A percentile compares a stretch with the other conserved stretches of the same genome.
Conservation (phyloP, 2,113 vertebrate species). For the Numenius arquata region DNA sequence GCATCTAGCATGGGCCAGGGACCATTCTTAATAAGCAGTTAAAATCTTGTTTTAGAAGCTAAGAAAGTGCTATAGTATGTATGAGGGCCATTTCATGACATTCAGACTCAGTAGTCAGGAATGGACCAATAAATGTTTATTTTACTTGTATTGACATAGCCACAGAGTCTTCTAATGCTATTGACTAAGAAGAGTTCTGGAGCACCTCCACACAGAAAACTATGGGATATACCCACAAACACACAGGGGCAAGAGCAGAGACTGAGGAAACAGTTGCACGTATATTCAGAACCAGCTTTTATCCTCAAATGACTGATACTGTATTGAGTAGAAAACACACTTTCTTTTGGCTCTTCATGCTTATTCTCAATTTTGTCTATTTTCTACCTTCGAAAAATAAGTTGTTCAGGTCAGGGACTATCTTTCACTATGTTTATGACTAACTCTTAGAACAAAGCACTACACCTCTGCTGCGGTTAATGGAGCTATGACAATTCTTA, state of each 20-base stretch:
- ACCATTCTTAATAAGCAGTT: neutral
- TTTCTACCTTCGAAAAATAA: neutral
- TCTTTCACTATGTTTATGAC: neutral
- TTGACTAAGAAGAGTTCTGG: neutral
- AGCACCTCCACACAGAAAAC: neutral
- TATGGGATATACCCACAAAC: neutral
- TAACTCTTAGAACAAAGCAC: neutral
- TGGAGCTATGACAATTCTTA: neutral
- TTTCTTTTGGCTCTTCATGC: neutral
- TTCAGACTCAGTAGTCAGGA: neutral
- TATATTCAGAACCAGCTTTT: neutral
- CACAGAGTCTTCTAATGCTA: neutral
- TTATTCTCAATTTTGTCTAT: neutral
- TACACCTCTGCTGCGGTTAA: neutral
- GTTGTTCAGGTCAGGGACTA: neutral
- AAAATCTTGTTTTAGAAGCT: neutral
- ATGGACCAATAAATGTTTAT: neutral
- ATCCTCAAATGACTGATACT: neutral
- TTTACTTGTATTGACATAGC: neutral
- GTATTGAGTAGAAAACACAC: neutral
- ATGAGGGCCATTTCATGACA: neutral
- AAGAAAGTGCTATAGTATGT: neutral
- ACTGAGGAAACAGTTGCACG: accelerated
- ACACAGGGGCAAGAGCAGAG: neutral
- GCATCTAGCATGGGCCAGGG: neutral